Conservation (phyloP, 2,888 invertebrate species). For the Electrophaes corylata region DNA sequence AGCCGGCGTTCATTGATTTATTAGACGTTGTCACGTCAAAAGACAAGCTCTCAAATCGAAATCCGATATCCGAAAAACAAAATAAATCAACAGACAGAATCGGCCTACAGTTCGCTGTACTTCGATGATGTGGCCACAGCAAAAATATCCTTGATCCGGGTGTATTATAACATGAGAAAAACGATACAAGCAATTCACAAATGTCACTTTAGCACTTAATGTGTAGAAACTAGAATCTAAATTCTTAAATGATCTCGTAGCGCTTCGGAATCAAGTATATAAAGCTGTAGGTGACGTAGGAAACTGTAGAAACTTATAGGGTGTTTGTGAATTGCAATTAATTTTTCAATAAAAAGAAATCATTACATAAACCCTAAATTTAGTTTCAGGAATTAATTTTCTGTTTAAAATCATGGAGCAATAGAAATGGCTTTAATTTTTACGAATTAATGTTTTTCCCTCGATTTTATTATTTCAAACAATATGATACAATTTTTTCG, state of each 20-base stretch:
- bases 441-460: too few species aligned
- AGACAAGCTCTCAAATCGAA: too few species aligned
- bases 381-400: not conserved
- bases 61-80: too few species aligned
- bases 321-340: not conserved
- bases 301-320: not conserved
- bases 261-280: not conserved
- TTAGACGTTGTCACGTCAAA: too few species aligned
- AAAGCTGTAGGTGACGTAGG: not conserved
- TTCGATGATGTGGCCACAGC: not conserved
- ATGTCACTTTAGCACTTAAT: not conserved
- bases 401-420: not conserved
- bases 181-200: not conserved
- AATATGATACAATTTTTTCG: too few species aligned
- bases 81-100: too few species aligned
- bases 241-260: constrained; percentile 20
- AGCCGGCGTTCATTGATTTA: too few species aligned
- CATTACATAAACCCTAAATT: not conserved
- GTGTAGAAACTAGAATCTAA: not conserved
- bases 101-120: too few species aligned
- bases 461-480: too few species aligned
- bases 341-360: too few species aligned
- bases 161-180: too few species aligned
- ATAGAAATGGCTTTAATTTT: not conserved
- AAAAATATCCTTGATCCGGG: not conserved